phyloP scores from a whole-genome alignment of 2,113 vertebrate genomes.

The Pungitius pungitius region DNA sequence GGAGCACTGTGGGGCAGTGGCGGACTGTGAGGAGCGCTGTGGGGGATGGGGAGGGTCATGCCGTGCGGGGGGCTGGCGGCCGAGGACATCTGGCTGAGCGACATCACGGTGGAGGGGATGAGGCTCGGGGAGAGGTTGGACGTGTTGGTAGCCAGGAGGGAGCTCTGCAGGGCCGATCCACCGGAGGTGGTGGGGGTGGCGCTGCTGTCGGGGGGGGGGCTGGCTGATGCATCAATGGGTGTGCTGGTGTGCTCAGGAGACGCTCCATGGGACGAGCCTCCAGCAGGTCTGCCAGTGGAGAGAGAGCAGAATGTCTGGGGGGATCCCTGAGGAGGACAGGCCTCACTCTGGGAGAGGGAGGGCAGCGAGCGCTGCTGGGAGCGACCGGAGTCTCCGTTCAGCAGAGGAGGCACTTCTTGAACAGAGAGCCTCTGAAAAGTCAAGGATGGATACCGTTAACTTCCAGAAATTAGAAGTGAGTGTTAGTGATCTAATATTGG shows the following conservation, averaged over 20 bases:
- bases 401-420: constrained; percentile 82
- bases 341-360: constrained; percentile 70
- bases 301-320: constrained; percentile 64
- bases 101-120: constrained; percentile 75
- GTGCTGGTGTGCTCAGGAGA: constrained; percentile 69
- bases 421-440: constrained; percentile 80
- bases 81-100: constrained; percentile 67
- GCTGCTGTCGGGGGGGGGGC: constrained; percentile 52
- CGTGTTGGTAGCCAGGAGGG: constrained; percentile 67
- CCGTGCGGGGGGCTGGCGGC: constrained; percentile 67
- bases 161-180: constrained; percentile 57
- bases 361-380: constrained; percentile 66
- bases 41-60: constrained; percentile 74
- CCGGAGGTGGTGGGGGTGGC: constrained; percentile 45
- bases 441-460: neutral
- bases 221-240: constrained; percentile 42
- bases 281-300: constrained; percentile 49
- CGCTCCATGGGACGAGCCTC: constrained; percentile 51
- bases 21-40: constrained; percentile 80
- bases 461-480: neutral
- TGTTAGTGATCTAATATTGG: neutral
- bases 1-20: constrained; percentile 82
- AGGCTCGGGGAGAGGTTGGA: constrained; percentile 75
- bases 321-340: constrained; percentile 57
- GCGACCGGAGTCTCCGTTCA: constrained; percentile 79